Conservation (phyloP, 2,113 vertebrate genomes). For the Proterorhinus semilunaris region DNA sequence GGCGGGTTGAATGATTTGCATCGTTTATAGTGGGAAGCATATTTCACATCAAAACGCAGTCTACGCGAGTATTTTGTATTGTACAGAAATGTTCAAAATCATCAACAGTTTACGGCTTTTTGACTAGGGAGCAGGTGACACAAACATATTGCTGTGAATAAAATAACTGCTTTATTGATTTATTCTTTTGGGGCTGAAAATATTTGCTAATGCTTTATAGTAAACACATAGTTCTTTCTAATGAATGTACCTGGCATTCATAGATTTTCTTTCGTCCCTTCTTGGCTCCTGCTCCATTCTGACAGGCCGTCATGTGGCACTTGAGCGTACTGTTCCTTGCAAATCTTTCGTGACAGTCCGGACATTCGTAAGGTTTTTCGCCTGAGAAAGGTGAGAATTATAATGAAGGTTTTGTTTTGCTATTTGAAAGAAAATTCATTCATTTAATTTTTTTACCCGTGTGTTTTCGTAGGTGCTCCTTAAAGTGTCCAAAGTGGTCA, state of each 20-base stretch:
- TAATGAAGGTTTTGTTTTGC: neutral
- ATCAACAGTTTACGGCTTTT: too few species aligned
- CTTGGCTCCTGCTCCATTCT: conserved; percentile 94
- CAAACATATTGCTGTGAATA: too few species aligned
- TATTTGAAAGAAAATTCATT: neutral
- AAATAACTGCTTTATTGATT: too few species aligned
- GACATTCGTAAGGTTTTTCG: conserved; percentile 97
- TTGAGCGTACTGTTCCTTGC: conserved; percentile 96
- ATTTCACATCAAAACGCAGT: too few species aligned
- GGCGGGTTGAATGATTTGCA: neutral
- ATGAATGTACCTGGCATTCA: conserved; percentile 90
- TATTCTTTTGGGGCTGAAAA: neutral
- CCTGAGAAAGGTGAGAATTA: conserved; percentile 73
- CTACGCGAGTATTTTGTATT: too few species aligned
- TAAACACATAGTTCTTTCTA: conserved; percentile 2
- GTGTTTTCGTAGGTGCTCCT: conserved; percentile 96
- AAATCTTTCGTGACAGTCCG: conserved; percentile 95
- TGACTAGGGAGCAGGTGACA: too few species aligned
- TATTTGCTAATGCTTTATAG: neutral
- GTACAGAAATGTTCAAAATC: too few species aligned
- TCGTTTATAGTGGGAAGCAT: too few species aligned
- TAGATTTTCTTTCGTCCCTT: conserved; percentile 98
- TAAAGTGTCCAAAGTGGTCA: conserved; percentile 97
- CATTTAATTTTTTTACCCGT: conserved; percentile 77
- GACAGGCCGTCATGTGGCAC: conserved; percentile 95